These are phyloP conservation scores for Synergus laeviventris DNA, from an alignment of 2,888 invertebrate species.

Conservation along the genomic window DNA sequence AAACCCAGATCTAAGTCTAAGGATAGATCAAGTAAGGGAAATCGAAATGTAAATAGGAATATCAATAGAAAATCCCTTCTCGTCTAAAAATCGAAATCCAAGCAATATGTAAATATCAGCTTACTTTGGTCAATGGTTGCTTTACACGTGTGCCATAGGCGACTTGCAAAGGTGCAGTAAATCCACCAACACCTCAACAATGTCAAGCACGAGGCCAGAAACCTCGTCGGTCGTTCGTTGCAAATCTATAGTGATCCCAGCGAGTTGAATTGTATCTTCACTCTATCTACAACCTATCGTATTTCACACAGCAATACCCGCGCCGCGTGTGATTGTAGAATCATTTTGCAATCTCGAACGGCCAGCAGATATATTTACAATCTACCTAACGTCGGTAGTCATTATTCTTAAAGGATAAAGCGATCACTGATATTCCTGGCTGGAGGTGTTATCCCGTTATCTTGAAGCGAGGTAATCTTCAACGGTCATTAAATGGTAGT, in stretches of 20 bases:
- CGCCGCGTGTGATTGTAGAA: slow-evolving; percentile 1
- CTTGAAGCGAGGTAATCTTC: not conserved
- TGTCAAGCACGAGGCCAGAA: slow-evolving; percentile 7
- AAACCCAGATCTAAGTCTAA: not conserved
- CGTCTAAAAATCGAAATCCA: not conserved
- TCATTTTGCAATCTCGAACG: slow-evolving; percentile 8
- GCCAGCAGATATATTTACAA: slow-evolving; percentile 10
- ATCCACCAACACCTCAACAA: slow-evolving; percentile 12
- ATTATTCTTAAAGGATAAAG: slow-evolving; percentile 14
- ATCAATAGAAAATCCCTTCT: not conserved
- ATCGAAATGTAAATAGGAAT: not conserved
- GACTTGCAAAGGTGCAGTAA: not conserved
- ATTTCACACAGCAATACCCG: slow-evolving; percentile 3
- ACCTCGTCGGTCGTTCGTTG: too few relatives aligned
- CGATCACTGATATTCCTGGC: slow-evolving; percentile 8
- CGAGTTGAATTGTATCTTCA: slow-evolving; percentile 14
- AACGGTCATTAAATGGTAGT: slow-evolving; percentile 2
- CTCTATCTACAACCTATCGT: slow-evolving; percentile 11
- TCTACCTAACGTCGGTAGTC: slow-evolving; percentile 11
- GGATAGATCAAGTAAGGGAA: not conserved
- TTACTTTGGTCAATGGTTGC: not conserved
- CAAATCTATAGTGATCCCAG: not conserved
- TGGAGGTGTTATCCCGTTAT: not conserved
- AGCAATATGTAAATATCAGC: slow-evolving; percentile 5
- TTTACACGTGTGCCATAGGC: slow-evolving; percentile 2